A percentile compares a stretch with the other conserved stretches of the same genome.
phyloP scores from a whole-genome alignment of 2,888 invertebrate species.

The Copidosoma aretas region DNA sequence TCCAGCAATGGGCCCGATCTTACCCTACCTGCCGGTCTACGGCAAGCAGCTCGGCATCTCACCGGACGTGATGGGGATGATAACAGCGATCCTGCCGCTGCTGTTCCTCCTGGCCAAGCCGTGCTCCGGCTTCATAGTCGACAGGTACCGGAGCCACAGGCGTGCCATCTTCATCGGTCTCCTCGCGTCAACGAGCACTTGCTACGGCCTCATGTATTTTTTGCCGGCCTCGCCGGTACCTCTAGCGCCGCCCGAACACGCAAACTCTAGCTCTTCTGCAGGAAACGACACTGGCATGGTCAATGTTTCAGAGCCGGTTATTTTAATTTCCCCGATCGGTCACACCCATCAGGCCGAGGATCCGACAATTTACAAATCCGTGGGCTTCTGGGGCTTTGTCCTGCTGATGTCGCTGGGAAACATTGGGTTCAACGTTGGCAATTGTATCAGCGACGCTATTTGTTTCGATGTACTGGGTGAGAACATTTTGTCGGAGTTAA shows the following conservation, averaged over 20 bases:
- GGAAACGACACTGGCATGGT: background rate
- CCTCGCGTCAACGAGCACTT: slow-evolving; percentile 70
- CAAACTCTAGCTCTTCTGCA: slow-evolving; percentile 29
- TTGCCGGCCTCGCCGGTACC: slow-evolving; percentile 63
- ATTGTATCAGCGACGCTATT: slow-evolving; percentile 88
- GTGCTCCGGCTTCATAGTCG: slow-evolving; percentile 76
- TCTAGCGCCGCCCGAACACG: slow-evolving; percentile 37
- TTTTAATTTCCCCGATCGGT: background rate
- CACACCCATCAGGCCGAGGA: slow-evolving; percentile 25
- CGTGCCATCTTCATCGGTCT: slow-evolving; percentile 76
- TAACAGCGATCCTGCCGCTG: slow-evolving; percentile 78
- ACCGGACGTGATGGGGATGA: slow-evolving; percentile 77
- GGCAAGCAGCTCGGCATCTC: slow-evolving; percentile 81
- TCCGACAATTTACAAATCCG: slow-evolving; percentile 71
- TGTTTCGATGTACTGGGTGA: slow-evolving; percentile 85
- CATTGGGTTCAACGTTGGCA: slow-evolving; percentile 83
- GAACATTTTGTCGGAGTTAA: background rate
- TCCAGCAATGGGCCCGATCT: slow-evolving; percentile 79
- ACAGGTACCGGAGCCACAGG: slow-evolving; percentile 73
- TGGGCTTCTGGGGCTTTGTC: slow-evolving; percentile 78
- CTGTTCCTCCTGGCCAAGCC: slow-evolving; percentile 81
- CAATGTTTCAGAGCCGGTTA: background rate
- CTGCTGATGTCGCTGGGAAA: slow-evolving; percentile 76
- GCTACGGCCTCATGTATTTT: slow-evolving; percentile 75
- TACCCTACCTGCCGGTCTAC: slow-evolving; percentile 80